Evolutionary conservation across 2,888 invertebrate species (phyloP), one percentile per base, ranked within the genome.

Genomic region (Polydrusus pterygomalis): DNA sequence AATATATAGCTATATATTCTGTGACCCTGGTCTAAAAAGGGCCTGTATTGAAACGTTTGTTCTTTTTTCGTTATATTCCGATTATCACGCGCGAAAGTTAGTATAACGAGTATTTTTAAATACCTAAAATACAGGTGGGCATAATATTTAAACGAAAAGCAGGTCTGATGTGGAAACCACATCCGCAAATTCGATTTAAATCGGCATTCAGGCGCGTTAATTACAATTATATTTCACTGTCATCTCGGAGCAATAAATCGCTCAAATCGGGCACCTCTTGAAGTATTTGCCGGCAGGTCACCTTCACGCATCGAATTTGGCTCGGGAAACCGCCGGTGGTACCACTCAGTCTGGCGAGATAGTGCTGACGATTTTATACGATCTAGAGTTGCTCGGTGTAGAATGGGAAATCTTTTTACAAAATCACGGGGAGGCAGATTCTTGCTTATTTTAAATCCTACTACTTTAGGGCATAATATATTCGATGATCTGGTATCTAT

Each of bases 331-430:
- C n/a, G 20, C 9, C 15, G 15, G 13, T 70, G 70, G 70, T 70
- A 43, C 70, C 70, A 70, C 58, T 45, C 70, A 58, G 70, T 70
- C 70, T 70, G 43, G 58, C 70, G 20, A 15, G 20, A n/a, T 10
- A 20, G 34, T 3, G 47, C 7, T 47, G 15, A 47, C 47, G 47
- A 47, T 7, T 47, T n/a, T 47, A 6, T 15, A 47, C 1, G 7
- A 15, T 47, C 15, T 10, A 47, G 47, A 49, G 47, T 13, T n/a
- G 45, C 15, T 15, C 1, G 10, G 10, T n/a, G n/a, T 45, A 15
- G 13, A 7, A 45, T 45, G 7, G n/a, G 10, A 45, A 45, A 34
- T 8, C 34, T 9, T 34, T 34, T 34, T 34, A 10, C 1, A 34
- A 34, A 34, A 7, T 34, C 10, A 9, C 34, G 8, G 1, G 7